A percentile compares a stretch with the other conserved stretches of the same genome.
These are phyloP conservation scores for Maniola jurtina DNA, from an alignment of 1,140 invertebrate genomes.

Conservation along the genomic window DNA sequence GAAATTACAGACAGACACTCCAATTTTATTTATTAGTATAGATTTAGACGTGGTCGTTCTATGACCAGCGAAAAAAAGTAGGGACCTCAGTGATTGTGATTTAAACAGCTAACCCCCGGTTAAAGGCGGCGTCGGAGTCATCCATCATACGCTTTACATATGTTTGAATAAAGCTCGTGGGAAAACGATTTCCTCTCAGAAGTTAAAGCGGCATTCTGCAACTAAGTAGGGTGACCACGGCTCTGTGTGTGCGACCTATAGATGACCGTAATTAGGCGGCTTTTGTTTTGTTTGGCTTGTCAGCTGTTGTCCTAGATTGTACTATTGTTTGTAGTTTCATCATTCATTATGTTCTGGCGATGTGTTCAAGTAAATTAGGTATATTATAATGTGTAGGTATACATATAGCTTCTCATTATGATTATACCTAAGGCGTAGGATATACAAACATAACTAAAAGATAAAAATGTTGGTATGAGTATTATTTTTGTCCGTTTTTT, in stretches of 20 bases:
- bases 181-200: conserved; percentile 78
- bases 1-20: too few relatives aligned
- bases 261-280: conserved; percentile 25
- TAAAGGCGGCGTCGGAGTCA: conserved; percentile 61
- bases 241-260: conserved; percentile 29
- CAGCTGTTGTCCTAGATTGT: conserved; percentile 8
- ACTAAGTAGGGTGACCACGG: conserved; percentile 51
- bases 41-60: conserved; percentile 60
- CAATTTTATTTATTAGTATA: too few relatives aligned
- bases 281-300: conserved; percentile 14
- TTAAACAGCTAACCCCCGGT: conserved; percentile 68
- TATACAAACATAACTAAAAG: too few relatives aligned
- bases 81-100: conserved; percentile 68
- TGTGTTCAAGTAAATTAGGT: too few relatives aligned
- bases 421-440: too few relatives aligned
- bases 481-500: too few relatives aligned
- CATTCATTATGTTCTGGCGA: too few relatives aligned
- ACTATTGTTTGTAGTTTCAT: not conserved
- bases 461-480: too few relatives aligned
- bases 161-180: conserved; percentile 79
- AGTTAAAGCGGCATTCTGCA: conserved; percentile 64
- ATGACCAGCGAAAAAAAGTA: conserved; percentile 73
- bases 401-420: too few relatives aligned
- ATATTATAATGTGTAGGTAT: too few relatives aligned
- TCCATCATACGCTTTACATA: conserved; percentile 79